phyloP scores from a whole-genome alignment of 2,113 vertebrate genomes.

The Xerus inauris region DNA sequence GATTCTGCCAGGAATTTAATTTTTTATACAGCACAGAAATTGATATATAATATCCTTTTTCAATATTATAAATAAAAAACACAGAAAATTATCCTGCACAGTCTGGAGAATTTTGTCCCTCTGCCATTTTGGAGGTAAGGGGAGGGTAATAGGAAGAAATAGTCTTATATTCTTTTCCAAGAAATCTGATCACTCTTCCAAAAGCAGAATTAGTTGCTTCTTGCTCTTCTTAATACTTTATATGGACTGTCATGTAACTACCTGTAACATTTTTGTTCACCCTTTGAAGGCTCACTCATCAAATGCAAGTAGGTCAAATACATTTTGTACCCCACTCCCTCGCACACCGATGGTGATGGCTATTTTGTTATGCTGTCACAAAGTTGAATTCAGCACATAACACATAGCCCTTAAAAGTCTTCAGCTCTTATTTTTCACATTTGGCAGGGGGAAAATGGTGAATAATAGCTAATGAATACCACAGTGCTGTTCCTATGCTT shows the following conservation, averaged over 20 bases:
- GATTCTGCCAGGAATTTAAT: neutral
- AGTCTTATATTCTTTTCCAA: neutral
- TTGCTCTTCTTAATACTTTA: neutral
- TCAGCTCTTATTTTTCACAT: neutral
- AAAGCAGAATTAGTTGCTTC: neutral
- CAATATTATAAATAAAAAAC: neutral
- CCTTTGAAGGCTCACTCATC: neutral
- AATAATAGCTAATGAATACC: neutral
- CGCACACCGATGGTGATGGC: neutral
- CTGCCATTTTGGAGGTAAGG: neutral
- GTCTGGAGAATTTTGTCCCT: neutral
- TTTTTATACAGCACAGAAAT: neutral
- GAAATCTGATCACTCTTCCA: neutral
- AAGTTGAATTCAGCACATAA: neutral
- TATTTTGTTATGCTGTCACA: neutral
- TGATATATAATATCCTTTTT: neutral
- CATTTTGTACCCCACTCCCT: neutral
- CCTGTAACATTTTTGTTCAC: neutral
- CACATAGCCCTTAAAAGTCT: neutral
- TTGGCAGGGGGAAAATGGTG: neutral
- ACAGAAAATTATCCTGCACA: neutral
- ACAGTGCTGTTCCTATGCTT: no score
- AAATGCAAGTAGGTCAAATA: neutral
- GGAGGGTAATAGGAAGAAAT: no score
- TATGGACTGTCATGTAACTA: rapidly evolving